Base-by-base conservation (phyloP, 2,113 vertebrate species). In the Mormoops blainvillei region DNA sequence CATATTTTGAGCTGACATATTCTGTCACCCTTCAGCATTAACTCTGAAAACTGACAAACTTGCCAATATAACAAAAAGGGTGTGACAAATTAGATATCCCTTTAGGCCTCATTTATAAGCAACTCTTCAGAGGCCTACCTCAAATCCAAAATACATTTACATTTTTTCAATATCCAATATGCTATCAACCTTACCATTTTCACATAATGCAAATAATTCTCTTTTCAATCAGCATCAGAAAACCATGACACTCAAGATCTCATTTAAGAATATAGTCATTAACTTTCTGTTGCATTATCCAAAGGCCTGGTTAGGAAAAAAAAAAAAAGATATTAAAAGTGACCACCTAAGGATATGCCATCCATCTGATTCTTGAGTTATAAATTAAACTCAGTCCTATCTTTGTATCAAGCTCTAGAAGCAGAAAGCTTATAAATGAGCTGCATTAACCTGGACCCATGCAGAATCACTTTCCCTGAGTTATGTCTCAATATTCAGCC, bases 381-480 rank as follows among this genome's bases (percentile, higher is more conserved):
- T 73, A 84, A 71, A 97, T 95, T 96, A 82, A 89, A 87, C 7
- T 82, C 33, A 38, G 26, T n/a, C 33, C 12, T 38, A 58, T 92
- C 63, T 93, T 76, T 95, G 70, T 56, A 84, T 95, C 58, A 84
- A 92, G 76, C 70, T 87, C 77, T 87, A 76, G 41, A 86, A 85
- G 43, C 58, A 97, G 74, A 95, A 97, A 97, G 80, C 92, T 92
- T 68, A 82, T 84, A 94, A 96, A 73, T 95, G 90, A 89, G 71
- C 88, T 76, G 74, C 58, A 68, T 95, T 98, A 96, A 95, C 91
- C 88, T 68, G 85, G 50, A 87, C 83, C 63, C 38, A 26, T 31
- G 81, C 1, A 67, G 24, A 92, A 92, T 70, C 56, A 38, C 77
- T 95, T 96, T 92, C 70, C 38, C 56, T 96, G 92, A 97, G 70